Base-by-base conservation (phyloP, 2,888 invertebrate genomes). In the Copidosoma aretas region DNA sequence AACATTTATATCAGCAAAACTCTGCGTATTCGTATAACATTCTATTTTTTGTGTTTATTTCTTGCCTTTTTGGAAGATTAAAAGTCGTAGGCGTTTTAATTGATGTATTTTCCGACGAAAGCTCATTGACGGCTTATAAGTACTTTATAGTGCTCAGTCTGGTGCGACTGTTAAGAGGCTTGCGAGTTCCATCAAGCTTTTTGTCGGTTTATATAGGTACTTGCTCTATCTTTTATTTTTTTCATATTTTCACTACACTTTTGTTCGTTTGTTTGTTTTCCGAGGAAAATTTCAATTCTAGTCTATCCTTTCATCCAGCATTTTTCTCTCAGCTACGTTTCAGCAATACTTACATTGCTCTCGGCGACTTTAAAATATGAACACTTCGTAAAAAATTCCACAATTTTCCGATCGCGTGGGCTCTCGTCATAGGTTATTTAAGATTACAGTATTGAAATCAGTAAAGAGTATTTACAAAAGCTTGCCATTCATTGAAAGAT, bases 51-150 rank as follows among this genome's bases (percentile, higher is more conserved):
- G n/a, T 60, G 56, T 46, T 32, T 24, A 49, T 41, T 52, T 41
- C 58, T 59, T 22, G 15, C 49, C 10, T n/a, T 32, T 51, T n/a
- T 32, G 3, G 1, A 39, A 24, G 43, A 19, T 60, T 60, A 51
- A 41, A 21, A 39, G 49, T 59, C 46, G 15, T 54, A 19, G 17
- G 60, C 64, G 56, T 12, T 64, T 60, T 32, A 21, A 25, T 25
- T 41, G 43, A 60, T 70, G 52, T 43, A 60, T 63, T 70, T 66
- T 60, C 15, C 65, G 60, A 70, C 59, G 63, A 60, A 51, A 70
- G 17, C 10, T 1, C 49, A 24, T 54, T 59, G 43, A 62, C 54
- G 41, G 51, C 32, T 54, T 56, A 54, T 60, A 59, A 24, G 54
- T 14, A 17, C 63, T 60, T 53, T 43, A 25, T 46, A 22, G 32